phyloP scores from a whole-genome alignment of 2,797 vertebrate genomes.

The Oryzias sinensis region DNA sequence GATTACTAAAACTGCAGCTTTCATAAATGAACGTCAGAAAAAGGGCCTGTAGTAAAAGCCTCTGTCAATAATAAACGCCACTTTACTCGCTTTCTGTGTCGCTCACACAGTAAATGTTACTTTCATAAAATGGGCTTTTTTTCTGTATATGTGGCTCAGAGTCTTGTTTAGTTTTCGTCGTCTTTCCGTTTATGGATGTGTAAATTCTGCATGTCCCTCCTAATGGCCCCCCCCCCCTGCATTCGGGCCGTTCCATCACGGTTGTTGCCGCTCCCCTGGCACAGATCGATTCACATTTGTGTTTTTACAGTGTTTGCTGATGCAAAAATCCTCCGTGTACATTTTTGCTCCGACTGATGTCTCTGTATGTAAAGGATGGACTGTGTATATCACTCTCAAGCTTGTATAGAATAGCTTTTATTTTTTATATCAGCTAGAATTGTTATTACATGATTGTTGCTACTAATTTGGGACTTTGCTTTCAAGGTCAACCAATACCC shows the following conservation, averaged over 20 bases:
- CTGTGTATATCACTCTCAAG: constrained; percentile 45
- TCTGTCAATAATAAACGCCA: too few relatives aligned
- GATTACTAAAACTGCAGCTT: too few relatives aligned
- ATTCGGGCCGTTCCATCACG: constrained; percentile 9
- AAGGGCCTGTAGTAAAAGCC: too few relatives aligned
- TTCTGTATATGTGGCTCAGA: constrained; percentile 53
- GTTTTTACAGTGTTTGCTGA: constrained; percentile 23
- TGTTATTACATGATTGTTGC: constrained; percentile 53
- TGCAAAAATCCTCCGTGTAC: constrained; percentile 13
- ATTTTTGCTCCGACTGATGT: constrained; percentile 22
- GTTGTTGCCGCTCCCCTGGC: not conserved
- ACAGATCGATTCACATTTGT: not conserved
- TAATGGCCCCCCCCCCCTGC: constrained; percentile 16
- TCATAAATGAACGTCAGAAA: too few relatives aligned
- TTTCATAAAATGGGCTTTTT: constrained; percentile 27
- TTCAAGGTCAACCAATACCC: constrained; percentile 26
- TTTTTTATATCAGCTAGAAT: constrained; percentile 66
- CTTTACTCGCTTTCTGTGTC: too few relatives aligned
- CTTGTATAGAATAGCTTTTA: constrained; percentile 72
- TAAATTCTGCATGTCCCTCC: constrained; percentile 19
- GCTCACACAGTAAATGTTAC: constrained; percentile 34
- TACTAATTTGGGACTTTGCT: constrained; percentile 43
- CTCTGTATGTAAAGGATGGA: constrained; percentile 45
- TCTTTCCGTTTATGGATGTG: constrained; percentile 6
- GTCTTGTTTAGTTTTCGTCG: constrained; percentile 11